phyloP scores from a whole-genome alignment of 1,140 invertebrate species.

The Aphaenogaster ashmeadi region DNA sequence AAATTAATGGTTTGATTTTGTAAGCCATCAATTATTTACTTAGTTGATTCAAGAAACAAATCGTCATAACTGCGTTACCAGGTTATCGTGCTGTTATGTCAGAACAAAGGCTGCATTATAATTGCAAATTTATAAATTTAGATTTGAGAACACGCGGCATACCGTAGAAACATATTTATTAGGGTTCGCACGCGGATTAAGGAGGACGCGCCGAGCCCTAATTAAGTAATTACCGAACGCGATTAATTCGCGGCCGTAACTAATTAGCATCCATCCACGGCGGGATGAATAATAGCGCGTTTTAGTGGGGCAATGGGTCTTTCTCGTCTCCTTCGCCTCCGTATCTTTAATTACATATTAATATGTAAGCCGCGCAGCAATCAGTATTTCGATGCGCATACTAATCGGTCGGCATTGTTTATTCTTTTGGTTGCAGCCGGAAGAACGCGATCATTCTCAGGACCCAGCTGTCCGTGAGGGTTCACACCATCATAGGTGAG shows the following conservation, averaged over 20 bases:
- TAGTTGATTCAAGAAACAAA: neutral
- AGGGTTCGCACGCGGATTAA: conserved; percentile 65
- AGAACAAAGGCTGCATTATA: conserved; percentile 46
- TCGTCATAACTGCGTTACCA: conserved; percentile 20
- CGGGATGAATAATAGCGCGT: conserved; percentile 58
- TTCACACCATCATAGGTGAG: conserved; percentile 99
- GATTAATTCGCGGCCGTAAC: conserved; percentile 80
- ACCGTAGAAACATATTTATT: conserved; percentile 8
- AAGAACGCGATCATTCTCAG: conserved; percentile 98
- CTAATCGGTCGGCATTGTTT: conserved; percentile 81
- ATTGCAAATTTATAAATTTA: conserved; percentile 40
- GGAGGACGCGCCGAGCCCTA: conserved; percentile 65
- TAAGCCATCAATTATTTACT: neutral
- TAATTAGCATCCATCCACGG: conserved; percentile 74
- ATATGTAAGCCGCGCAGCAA: conserved; percentile 48
- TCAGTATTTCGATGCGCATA: conserved; percentile 28
- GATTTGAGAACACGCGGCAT: neutral
- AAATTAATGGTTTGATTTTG: neutral
- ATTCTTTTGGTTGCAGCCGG: conserved; percentile 91
- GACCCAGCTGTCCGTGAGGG: conserved; percentile 98
- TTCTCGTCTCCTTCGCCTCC: neutral
- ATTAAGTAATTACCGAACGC: conserved; percentile 81
- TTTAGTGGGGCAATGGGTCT: conserved; percentile 55
- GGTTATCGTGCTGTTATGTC: conserved; percentile 45
- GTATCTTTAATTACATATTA: conserved; percentile 56